Evolutionary conservation across 2,888 invertebrate genomes (phyloP), one percentile per base, ranked within the genome.

Genomic region (Dysmachus trigonus): DNA sequence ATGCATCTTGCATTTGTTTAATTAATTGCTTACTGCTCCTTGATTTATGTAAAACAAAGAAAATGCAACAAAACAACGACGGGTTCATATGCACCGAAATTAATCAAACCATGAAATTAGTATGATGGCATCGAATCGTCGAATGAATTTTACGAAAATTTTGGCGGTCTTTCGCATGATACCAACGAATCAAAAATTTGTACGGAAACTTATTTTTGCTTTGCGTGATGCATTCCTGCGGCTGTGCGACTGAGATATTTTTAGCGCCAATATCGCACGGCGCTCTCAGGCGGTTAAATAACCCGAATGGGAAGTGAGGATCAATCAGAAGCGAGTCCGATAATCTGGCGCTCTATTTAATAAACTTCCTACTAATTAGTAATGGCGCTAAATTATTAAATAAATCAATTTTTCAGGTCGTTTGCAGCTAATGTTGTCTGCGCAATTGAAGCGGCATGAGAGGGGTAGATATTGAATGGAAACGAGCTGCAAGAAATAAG

Each of bases 201-300:
- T 35, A 41, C 13, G 15, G 22, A 77, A 41, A 77, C 47, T 77
- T 77, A 77, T 77, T 77, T 77, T 77, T 47, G n/a, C 30, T 47
- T 35, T 41, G 27, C 27, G 47, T 30, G 47, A 27, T 18, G 27
- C 22, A 77, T 77, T 77, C 77, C 47, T n/a, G 13, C 41, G 8
- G 13, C 77, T 41, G 13, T 7, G 33, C 62, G 62, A 3, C 27
- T 47, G 31, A 5, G 22, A 41, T 77, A 77, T 77, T 77, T 77
- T 47, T 77, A 77, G 77, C 8, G 18, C 4, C 10, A 76, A 76
- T 62, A 62, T 22, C 22, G 47, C 51, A 30, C 35, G n/a, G n/a
- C 22, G 73, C 47, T 27, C 38, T 30, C 38, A 41, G 27, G 27
- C 38, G 77, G n/a, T 77, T 77, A 22, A 77, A 77, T 38, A 76